A percentile compares a stretch with the other conserved stretches of the same genome.
Evolutionary conservation across 2,888 invertebrate genomes (phyloP).

Genomic region (Stenolophus ochropezus): DNA sequence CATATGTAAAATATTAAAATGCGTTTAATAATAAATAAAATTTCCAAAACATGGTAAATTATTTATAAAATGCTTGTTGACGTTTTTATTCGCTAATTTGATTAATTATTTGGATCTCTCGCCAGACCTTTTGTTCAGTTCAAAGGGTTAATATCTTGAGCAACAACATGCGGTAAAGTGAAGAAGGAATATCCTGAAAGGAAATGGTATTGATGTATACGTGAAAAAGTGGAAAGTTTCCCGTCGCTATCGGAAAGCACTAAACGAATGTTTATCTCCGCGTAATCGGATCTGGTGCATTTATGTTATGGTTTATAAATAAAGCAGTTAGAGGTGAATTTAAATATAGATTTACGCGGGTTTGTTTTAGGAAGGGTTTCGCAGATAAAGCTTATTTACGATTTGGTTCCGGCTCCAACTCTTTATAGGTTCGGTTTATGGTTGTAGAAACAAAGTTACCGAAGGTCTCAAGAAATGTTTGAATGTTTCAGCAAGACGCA

Average conservation of each 20-base stretch:
- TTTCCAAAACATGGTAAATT: too few relatives aligned
- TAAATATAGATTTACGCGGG: conserved; percentile 9
- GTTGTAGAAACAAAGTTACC: background rate
- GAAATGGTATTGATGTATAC: background rate
- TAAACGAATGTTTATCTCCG: conserved; percentile 33
- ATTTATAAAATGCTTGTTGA: too few relatives aligned
- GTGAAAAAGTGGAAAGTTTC: background rate
- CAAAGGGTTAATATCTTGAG: too few relatives aligned
- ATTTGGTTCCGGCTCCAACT: background rate
- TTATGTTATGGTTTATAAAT: conserved; percentile 43
- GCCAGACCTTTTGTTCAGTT: too few relatives aligned
- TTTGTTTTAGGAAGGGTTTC: conserved; percentile 3
- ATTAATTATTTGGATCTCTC: too few relatives aligned
- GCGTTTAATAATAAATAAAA: too few relatives aligned
- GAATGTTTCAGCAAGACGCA: background rate
- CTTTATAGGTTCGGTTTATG: background rate
- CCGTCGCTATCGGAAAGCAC: conserved; percentile 4
- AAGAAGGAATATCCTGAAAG: background rate
- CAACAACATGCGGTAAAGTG: too few relatives aligned
- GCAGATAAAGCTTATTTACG: conserved; percentile 30
- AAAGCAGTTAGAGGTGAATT: conserved; percentile 20
- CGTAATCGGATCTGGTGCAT: conserved; percentile 26
- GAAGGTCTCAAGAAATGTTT: background rate
- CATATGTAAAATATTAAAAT: too few relatives aligned
- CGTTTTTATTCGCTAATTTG: too few relatives aligned